phyloP scores from a whole-genome alignment of 2,113 vertebrate species.

The Acinonyx jubatus region DNA sequence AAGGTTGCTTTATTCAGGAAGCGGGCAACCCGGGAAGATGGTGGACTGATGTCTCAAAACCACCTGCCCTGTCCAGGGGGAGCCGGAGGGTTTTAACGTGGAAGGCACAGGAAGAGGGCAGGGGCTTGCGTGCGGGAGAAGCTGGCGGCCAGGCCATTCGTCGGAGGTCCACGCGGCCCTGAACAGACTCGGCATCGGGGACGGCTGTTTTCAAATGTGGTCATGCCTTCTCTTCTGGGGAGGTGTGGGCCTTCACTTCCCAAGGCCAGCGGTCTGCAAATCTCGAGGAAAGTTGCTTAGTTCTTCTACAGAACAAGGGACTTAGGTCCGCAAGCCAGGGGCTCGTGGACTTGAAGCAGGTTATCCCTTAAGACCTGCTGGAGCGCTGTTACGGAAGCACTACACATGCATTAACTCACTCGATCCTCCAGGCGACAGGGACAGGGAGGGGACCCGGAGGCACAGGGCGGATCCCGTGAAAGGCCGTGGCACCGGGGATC shows the following conservation, averaged over 20 bases:
- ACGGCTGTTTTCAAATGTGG: not conserved
- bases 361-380: too few species aligned
- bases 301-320: not conserved
- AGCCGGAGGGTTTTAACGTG: not conserved
- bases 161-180: not conserved
- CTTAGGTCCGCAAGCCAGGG: not conserved
- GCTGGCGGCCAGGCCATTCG: not conserved
- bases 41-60: not conserved
- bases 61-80: not conserved
- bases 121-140: not conserved
- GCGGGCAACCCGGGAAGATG: not conserved
- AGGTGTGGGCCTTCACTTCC: not conserved
- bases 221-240: not conserved
- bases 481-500: not conserved
- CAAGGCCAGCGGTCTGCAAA: not conserved
- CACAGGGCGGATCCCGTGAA: not conserved
- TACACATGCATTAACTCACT: fast-evolving
- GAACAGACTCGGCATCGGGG: not conserved
- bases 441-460: not conserved
- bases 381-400: fast-evolving
- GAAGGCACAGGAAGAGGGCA: not conserved
- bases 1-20: not conserved
- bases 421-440: not conserved
- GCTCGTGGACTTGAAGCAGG: not conserved
- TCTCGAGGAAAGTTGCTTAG: not conserved